phyloP scores from a whole-genome alignment of 2,888 invertebrate species.

The Acanthosepion esculentum region DNA sequence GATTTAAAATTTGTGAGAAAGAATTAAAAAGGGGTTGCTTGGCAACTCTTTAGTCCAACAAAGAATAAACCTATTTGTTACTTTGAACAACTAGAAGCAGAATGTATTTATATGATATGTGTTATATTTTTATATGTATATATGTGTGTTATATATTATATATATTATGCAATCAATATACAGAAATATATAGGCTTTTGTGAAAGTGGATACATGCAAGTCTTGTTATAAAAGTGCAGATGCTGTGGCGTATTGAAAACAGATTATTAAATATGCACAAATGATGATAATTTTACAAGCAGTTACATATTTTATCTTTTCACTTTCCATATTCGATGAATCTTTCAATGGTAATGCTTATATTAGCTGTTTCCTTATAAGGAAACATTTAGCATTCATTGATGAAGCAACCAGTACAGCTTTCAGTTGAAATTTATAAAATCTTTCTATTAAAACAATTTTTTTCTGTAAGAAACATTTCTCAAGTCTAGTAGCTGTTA shows the following conservation, averaged over 20 bases:
- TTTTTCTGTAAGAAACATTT: too few species aligned
- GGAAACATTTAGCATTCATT: too few species aligned
- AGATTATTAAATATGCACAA: neutral
- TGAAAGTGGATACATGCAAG: neutral
- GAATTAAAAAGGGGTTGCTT: constrained; percentile 6
- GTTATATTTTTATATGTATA: too few species aligned
- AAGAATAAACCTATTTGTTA: neutral
- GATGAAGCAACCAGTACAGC: too few species aligned
- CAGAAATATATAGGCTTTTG: neutral
- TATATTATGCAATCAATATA: neutral
- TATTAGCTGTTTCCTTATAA: too few species aligned
- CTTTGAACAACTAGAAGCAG: neutral
- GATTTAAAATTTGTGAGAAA: neutral
- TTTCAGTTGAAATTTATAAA: too few species aligned
- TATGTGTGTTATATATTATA: too few species aligned
- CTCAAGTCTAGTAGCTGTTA: too few species aligned
- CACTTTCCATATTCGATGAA: neutral
- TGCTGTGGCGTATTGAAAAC: neutral
- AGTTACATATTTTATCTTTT: neutral
- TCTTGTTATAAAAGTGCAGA: neutral
- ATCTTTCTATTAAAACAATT: too few species aligned
- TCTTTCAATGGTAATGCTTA: too few species aligned
- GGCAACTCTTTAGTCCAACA: neutral
- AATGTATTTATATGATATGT: neutral
- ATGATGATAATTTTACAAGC: neutral